A percentile compares a stretch with the other conserved stretches of the same genome.
Conservation (phyloP, 2,113 vertebrate species). For the Aptenodytes forsteri region DNA sequence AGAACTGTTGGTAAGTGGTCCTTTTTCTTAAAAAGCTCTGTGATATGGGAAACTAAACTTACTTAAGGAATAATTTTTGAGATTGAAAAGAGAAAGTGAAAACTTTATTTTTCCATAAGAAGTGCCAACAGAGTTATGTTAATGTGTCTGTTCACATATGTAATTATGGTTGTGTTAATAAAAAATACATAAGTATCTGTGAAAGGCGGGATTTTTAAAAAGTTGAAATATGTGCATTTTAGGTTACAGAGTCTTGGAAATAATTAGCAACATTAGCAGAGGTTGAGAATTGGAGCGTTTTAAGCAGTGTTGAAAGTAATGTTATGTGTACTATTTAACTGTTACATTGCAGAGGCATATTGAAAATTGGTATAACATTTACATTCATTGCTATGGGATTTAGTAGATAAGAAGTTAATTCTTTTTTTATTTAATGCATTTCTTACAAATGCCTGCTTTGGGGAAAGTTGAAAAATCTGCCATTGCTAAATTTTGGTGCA, state of each 20-base stretch:
- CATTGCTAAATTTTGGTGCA: neutral
- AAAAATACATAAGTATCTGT: neutral
- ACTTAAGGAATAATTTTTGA: neutral
- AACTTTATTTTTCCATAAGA: neutral
- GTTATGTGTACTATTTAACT: neutral
- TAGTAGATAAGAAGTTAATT: neutral
- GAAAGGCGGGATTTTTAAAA: neutral
- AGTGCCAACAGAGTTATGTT: neutral
- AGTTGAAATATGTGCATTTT: neutral
- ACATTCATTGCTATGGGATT: neutral
- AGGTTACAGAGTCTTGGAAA: neutral
- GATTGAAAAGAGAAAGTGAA: neutral
- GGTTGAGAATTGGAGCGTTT: neutral
- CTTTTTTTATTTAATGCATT: neutral
- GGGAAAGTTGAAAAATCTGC: neutral
- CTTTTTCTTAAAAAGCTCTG: neutral
- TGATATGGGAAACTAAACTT: neutral
- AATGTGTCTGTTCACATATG: neutral
- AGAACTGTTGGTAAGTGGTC: constrained; percentile 86
- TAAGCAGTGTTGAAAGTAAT: neutral
- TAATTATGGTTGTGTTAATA: neutral
- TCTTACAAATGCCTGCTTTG: neutral
- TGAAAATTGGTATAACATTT: neutral
- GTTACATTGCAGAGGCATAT: neutral
- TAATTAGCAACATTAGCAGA: neutral